Base-by-base conservation (phyloP, 92 coral and sea anemone species). In the Phymanthus crucifer region DNA sequence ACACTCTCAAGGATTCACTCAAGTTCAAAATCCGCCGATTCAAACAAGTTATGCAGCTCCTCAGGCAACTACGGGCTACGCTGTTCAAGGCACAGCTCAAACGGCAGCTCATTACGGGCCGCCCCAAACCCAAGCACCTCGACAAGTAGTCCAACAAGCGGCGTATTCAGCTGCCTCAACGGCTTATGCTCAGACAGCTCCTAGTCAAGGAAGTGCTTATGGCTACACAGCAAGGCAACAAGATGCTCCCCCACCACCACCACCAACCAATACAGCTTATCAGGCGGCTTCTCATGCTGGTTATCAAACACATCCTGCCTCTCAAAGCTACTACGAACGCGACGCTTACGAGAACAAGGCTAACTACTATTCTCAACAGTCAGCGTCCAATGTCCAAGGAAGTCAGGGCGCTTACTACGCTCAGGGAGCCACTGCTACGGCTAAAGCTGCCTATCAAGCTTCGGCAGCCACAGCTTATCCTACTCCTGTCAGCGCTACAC, bases 161-260 rank as follows among this genome's bases (percentile, higher is more conserved):
- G 92, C 90, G 3, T 95, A 95, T 78, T 91, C 96, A 8, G 95
- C 92, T 61, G 91, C 94, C 32, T 73, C 95, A 11, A 90, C 97
- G 6, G 93, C 99, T 66, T 88, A 86, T 76, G 91, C 87, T 46
- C 94, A 87, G 69, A 83, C 78, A 6, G 91, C 96, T 47, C 80
- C 92, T 32, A 78, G 81, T 3, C 93, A 89, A 69, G 99, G 96
- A 43, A 94, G 96, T 43, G 94, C 98, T 80, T 95, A 95, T 83
- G 99, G 99, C 80, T 95, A 95, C 70, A 95, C 99, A 64, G 98
- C 99, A 74, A 85, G 99, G 43, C 98, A 89, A 33, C 99, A 95
- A 82, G 99, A 95, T 50, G 91, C 94, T 82, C 90, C 98, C 17
- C 96, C 97, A 71, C 93, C 97, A 34, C 98, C 96, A 35, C 97